Percentiles rank a stretch among this genome's conserved stretches.
Conservation (phyloP, 2,888 invertebrate species). For the Bellardia pandia region DNA sequence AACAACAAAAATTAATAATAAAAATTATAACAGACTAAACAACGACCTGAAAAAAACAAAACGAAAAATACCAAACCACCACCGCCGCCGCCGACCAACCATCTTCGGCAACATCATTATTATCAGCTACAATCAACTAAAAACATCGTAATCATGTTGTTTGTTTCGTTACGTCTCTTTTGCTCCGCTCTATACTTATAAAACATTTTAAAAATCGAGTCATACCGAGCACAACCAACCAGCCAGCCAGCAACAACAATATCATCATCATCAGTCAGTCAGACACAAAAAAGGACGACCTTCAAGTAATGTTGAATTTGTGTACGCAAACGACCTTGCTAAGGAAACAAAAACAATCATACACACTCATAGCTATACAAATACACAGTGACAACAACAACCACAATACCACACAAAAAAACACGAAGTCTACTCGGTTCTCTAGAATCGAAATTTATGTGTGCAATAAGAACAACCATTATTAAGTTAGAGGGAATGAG, state of each 20-base stretch:
- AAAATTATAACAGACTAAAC: conserved; percentile 46
- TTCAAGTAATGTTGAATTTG: conserved; percentile 84
- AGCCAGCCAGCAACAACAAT: conserved; percentile 30
- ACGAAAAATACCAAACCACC: background rate
- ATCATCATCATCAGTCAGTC: conserved; percentile 46
- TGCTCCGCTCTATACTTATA: background rate
- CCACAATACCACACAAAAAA: conserved; percentile 33
- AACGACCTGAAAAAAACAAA: conserved; percentile 10
- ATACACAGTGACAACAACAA: conserved; percentile 33
- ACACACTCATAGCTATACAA: conserved; percentile 40
- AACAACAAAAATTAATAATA: conserved; percentile 12
- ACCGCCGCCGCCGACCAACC: conserved; percentile 23
- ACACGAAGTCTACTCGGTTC: conserved; percentile 30
- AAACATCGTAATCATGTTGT: conserved; percentile 40
- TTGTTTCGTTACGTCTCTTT: conserved; percentile 49
- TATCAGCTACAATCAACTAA: conserved; percentile 11
- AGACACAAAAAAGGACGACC: conserved; percentile 83
- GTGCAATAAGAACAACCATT: conserved; percentile 44
- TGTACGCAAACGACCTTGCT: conserved; percentile 85
- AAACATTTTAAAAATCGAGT: conserved; percentile 27
- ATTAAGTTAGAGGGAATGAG: conserved; percentile 15
- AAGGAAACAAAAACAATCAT: conserved; percentile 78
- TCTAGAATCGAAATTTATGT: conserved; percentile 35
- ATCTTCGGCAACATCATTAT: conserved; percentile 45
- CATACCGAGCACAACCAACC: conserved; percentile 6